Conservation (phyloP, 2,797 vertebrate genomes). For the Leptoclinus maculatus region DNA sequence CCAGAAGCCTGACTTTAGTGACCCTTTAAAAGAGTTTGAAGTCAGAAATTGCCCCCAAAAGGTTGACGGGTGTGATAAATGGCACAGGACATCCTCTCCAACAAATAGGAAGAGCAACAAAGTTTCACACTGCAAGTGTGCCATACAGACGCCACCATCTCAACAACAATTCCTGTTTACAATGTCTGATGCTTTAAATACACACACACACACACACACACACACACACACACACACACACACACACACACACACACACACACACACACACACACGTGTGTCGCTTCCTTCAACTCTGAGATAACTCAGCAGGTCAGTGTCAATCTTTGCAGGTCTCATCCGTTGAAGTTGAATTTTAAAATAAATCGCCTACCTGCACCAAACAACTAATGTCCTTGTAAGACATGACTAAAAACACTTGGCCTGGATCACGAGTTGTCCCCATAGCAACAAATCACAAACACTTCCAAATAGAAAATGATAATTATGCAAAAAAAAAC, state of each 20-base stretch:
- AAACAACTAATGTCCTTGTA: background rate
- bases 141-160: slow-evolving; percentile 36
- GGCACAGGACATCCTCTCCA: slow-evolving; percentile 73
- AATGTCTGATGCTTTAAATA: slow-evolving; percentile 54
- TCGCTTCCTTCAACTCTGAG: slow-evolving; percentile 59
- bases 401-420: background rate
- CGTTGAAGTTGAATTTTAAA: background rate
- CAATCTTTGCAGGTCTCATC: slow-evolving; percentile 15
- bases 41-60: background rate
- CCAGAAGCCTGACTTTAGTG: background rate
- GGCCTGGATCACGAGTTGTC: background rate
- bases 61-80: slow-evolving; percentile 34
- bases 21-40: slow-evolving; percentile 2
- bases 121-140: slow-evolving; percentile 45
- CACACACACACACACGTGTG: slow-evolving; percentile 31
- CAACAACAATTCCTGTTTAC: slow-evolving; percentile 79
- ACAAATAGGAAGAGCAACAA: slow-evolving; percentile 57
- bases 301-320: slow-evolving; percentile 55
- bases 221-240: background rate
- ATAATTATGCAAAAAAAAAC: slow-evolving; percentile 1
- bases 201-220: slow-evolving; percentile 15
- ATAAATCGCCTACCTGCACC: slow-evolving; percentile 17
- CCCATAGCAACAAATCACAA: slow-evolving; percentile 6
- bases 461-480: slow-evolving; percentile 13
- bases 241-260: slow-evolving; percentile 55